phyloP scores from a whole-genome alignment of 2,888 invertebrate genomes.

The Rhagophthalmus giganteus region DNA sequence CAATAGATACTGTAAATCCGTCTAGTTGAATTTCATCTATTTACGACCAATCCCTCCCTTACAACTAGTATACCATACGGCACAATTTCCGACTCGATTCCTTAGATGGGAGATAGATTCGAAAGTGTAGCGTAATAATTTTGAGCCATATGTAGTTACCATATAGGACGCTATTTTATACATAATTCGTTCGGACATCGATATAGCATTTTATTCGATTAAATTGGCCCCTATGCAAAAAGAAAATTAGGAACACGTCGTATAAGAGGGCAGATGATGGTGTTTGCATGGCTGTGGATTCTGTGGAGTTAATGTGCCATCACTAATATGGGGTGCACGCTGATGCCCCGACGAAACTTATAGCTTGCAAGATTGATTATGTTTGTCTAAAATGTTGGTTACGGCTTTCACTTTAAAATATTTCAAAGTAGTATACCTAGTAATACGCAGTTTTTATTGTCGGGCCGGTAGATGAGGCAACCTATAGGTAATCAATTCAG shows the following conservation, averaged over 20 bases:
- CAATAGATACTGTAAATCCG: conserved; percentile 57
- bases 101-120: conserved; percentile 8
- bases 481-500: too few species aligned
- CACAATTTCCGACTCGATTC: conserved; percentile 5
- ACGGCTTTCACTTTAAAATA: conserved; percentile 27
- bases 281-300: conserved; percentile 55
- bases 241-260: conserved; percentile 18
- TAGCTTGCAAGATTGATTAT: conserved; percentile 47
- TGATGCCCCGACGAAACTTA: conserved; percentile 43
- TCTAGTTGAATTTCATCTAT: conserved; percentile 54
- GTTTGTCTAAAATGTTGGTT: conserved; percentile 30
- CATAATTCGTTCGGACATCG: conserved; percentile 55
- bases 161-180: conserved; percentile 44
- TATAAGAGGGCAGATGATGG: conserved; percentile 44
- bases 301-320: conserved; percentile 57
- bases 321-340: conserved; percentile 55
- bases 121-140: conserved; percentile 51
- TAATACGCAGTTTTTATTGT: neutral
- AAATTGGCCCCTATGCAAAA: conserved; percentile 36
- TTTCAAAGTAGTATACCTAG: too few species aligned
- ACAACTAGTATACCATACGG: conserved; percentile 9
- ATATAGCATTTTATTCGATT: conserved; percentile 41
- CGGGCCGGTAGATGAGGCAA: too few species aligned
- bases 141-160: conserved; percentile 48
- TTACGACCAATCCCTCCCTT: conserved; percentile 30